These are phyloP conservation scores for Eunapius fragilis DNA, from an alignment of 37 sponge, comb jelly and placozoan species.

Conservation along the genomic window DNA sequence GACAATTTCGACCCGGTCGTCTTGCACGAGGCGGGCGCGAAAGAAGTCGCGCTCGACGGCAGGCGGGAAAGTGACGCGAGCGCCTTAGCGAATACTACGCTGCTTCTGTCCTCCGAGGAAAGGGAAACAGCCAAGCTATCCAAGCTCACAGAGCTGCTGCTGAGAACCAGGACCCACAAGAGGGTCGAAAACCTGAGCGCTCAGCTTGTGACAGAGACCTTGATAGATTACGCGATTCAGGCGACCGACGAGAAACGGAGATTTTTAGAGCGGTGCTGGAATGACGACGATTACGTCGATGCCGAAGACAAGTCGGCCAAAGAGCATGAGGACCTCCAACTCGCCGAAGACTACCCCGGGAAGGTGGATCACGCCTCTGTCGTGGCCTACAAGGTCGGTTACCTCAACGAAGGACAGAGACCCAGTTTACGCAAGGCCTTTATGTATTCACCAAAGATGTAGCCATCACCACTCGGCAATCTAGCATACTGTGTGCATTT, in stretches of 20 bases:
- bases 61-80: background rate
- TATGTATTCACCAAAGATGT: background rate
- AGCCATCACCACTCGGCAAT: too few relatives aligned
- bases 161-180: background rate
- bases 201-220: slow-evolving; percentile 30
- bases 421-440: background rate
- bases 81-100: background rate
- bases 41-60: background rate
- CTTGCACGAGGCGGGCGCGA: slow-evolving; percentile 31
- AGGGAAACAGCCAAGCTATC: background rate
- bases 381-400: slow-evolving; percentile 61
- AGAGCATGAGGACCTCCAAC: slow-evolving; percentile 36
- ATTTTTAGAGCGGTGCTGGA: slow-evolving; percentile 55
- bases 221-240: slow-evolving; percentile 39
- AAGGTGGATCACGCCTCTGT: slow-evolving; percentile 87
- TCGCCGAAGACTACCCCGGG: slow-evolving; percentile 58
- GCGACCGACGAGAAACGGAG: slow-evolving; percentile 65
- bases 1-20: slow-evolving; percentile 86
- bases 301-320: slow-evolving; percentile 36
- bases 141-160: background rate
- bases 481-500: too few relatives aligned
- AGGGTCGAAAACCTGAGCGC: background rate
- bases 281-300: slow-evolving; percentile 16
- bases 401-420: background rate
- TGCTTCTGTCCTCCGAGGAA: background rate